Evolutionary conservation across 2,797 vertebrate genomes (phyloP).

Genomic region (Pygocentrus nattereri): DNA sequence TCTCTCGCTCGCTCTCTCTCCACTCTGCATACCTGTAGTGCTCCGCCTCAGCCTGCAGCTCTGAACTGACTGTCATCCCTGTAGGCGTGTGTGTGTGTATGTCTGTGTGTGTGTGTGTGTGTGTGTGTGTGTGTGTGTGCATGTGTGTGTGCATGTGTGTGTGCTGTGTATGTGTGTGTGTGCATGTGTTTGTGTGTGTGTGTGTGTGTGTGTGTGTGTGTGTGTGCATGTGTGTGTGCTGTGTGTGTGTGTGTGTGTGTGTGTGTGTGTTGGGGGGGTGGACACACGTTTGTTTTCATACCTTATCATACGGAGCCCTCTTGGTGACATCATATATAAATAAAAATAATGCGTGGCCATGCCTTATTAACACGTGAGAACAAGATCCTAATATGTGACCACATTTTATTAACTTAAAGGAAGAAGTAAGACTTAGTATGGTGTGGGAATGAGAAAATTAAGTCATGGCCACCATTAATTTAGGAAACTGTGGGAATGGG

Average conservation of each 20-base stretch:
- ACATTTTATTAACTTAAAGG: too few relatives aligned
- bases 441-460: too few relatives aligned
- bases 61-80: neutral
- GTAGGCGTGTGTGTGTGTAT: neutral
- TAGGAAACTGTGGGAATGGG: too few relatives aligned
- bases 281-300: neutral
- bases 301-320: too few relatives aligned
- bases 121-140: neutral
- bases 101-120: neutral
- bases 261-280: too few relatives aligned
- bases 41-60: neutral
- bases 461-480: too few relatives aligned
- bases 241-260: neutral
- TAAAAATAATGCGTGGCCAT: too few relatives aligned
- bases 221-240: too few relatives aligned
- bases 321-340: too few relatives aligned
- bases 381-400: too few relatives aligned
- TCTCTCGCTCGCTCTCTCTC: neutral
- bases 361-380: too few relatives aligned
- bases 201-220: neutral
- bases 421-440: too few relatives aligned
- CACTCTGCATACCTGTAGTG: neutral
- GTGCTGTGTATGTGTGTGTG: neutral
- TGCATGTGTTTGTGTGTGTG: neutral
- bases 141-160: neutral